Base-by-base conservation (phyloP, 2,888 invertebrate genomes). In the Dynastes tityus region DNA sequence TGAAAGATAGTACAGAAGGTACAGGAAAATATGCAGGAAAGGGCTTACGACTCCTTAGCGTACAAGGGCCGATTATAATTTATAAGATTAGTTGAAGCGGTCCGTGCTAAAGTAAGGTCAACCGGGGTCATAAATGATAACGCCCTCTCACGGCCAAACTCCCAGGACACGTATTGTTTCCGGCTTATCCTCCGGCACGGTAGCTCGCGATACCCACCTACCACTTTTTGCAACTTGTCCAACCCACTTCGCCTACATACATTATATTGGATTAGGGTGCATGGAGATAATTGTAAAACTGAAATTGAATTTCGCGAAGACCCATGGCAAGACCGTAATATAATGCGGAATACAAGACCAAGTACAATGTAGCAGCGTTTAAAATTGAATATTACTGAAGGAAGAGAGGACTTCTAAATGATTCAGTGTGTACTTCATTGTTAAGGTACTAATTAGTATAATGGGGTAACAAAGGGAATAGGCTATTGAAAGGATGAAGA, bases 11-110 rank as follows among this genome's bases (percentile, higher is more conserved):
- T 45, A 8, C 8, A 45, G 11, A 45, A 9, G 45, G 45, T 8
- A 1, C 11, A 45, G 11, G 11, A 8, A 45, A 45, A 11, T 45
- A 45, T n/a, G 13, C 53, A 53, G 4, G 53, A n/a, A 16, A 53
- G 53, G 53, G n/a, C 3, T 53, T 53, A 16, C 16, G 16, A n/a
- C 53, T 53, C 8, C 45, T 45, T 45, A 9, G 53, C n/a, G 55
- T 58, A 9, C n/a, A 58, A 27, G 8, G 22, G 8, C 22, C 55
- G 55, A 70, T 70, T 53, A 70, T 70, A 70, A 70, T 70, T 70
- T 70, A 70, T 70, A 70, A 70, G 70, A 70, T 53, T 70, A 70
- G 70, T 70, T 70, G 32, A 70, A 70, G 53, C 53, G 70, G 53
- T 29, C 53, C 55, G 53, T 53, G 53, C 55, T 70, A 58, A 70